phyloP scores from a whole-genome alignment of 2,797 vertebrate genomes.

The Brachyrhaphis roseni region DNA sequence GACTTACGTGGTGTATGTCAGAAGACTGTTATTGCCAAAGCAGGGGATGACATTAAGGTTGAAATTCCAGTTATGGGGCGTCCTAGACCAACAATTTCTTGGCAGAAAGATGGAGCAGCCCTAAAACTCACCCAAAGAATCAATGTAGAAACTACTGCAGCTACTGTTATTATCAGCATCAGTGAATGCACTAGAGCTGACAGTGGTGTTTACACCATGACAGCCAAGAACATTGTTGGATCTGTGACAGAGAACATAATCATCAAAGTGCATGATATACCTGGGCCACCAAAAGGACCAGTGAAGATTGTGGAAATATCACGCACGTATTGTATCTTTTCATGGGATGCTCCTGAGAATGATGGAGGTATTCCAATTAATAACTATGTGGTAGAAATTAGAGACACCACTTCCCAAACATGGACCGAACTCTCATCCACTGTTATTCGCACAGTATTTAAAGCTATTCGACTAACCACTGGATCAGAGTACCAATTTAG shows the following conservation, averaged over 20 bases:
- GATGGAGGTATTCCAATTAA: constrained; percentile 97
- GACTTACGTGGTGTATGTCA: constrained; percentile 93
- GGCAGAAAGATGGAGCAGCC: constrained; percentile 90
- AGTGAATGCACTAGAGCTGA: constrained; percentile 91
- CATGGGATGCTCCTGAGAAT: constrained; percentile 95
- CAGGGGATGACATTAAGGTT: constrained; percentile 96
- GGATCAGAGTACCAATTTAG: constrained; percentile 97
- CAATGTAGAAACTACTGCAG: constrained; percentile 89
- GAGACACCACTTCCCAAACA: constrained; percentile 91
- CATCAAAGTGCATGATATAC: constrained; percentile 95
- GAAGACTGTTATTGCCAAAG: constrained; percentile 92
- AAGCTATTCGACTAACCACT: constrained; percentile 90
- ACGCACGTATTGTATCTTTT: constrained; percentile 89
- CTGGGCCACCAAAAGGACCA: constrained; percentile 95
- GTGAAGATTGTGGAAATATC: constrained; percentile 94
- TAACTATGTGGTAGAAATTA: constrained; percentile 94
- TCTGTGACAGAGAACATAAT: constrained; percentile 91
- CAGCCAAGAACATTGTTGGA: constrained; percentile 94
- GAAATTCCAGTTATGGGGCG: constrained; percentile 96
- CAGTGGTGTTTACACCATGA: constrained; percentile 89
- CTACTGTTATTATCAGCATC: constrained; percentile 90
- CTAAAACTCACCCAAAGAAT: constrained; percentile 93
- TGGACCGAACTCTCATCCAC: constrained; percentile 92
- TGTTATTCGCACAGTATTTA: constrained; percentile 94
- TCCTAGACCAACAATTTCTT: constrained; percentile 92